Conservation (phyloP, 2,888 invertebrate genomes). For the Tupiocoris notatus region DNA sequence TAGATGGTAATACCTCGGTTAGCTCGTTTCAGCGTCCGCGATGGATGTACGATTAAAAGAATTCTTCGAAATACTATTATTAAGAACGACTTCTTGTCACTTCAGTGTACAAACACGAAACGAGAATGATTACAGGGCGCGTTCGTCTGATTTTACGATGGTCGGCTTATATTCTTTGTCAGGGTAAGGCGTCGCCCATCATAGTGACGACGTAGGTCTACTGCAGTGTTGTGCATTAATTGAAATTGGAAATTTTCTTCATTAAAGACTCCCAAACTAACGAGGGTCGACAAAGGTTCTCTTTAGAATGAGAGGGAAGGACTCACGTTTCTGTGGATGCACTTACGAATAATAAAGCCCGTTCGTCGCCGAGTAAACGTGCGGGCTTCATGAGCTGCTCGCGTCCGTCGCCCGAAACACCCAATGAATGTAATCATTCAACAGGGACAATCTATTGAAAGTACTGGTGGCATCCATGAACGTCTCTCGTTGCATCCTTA, state of each 20-base stretch:
- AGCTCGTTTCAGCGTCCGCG: not conserved
- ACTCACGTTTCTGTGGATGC: not conserved
- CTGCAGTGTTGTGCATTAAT: not conserved
- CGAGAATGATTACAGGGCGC: conserved; percentile 17
- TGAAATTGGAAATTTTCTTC: not conserved
- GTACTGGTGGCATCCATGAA: too few relatives aligned
- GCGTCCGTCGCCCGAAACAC: too few relatives aligned
- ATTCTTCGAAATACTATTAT: conserved; percentile 8
- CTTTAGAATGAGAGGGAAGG: too few relatives aligned
- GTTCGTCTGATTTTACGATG: too few relatives aligned
- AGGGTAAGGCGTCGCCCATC: too few relatives aligned
- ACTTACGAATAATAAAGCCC: too few relatives aligned
- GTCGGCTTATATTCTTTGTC: too few relatives aligned
- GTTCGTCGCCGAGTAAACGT: not conserved
- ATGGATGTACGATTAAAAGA: not conserved
- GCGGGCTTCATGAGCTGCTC: too few relatives aligned
- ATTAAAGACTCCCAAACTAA: not conserved
- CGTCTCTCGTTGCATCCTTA: too few relatives aligned
- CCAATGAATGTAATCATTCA: too few relatives aligned
- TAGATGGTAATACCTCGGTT: conserved; percentile 3
- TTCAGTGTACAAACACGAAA: not conserved
- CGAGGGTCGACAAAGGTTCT: not conserved
- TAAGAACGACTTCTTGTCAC: conserved; percentile 21
- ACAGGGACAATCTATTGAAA: too few relatives aligned
- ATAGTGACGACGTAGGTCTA: not conserved